Percentiles rank a stretch among this genome's conserved stretches.
These are phyloP conservation scores for Eumaeus atala DNA, from an alignment of 1,140 invertebrate species.

Conservation along the genomic window DNA sequence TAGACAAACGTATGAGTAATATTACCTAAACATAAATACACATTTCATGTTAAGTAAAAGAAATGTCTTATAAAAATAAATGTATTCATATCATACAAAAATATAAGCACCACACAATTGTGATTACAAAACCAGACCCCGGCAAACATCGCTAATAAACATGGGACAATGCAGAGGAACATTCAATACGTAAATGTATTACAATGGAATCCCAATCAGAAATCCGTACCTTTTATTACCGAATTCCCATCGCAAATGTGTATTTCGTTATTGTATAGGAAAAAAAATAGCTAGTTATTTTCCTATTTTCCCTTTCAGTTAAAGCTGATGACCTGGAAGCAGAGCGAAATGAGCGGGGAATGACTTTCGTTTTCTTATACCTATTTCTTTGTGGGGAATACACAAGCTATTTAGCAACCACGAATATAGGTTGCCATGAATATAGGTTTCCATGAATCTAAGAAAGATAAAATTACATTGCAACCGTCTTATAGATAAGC, in stretches of 20 bases:
- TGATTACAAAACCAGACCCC: too few relatives aligned
- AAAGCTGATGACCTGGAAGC: conserved; percentile 20
- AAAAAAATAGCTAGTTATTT: conserved; percentile 19
- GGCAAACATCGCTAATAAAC: conserved; percentile 10
- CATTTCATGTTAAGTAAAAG: too few relatives aligned
- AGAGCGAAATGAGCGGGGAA: conserved; percentile 16
- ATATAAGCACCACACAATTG: too few relatives aligned
- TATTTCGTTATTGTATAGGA: conserved; percentile 18
- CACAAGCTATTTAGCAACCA: not conserved
- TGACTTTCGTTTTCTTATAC: conserved; percentile 19
- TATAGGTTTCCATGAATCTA: too few relatives aligned
- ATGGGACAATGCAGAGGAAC: not conserved
- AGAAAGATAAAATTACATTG: too few relatives aligned
- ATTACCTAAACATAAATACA: too few relatives aligned
- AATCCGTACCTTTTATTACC: conserved; percentile 7
- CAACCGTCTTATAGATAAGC: too few relatives aligned
- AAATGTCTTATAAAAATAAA: too few relatives aligned
- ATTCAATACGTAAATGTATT: conserved; percentile 2
- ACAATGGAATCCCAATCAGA: not conserved
- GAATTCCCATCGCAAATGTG: conserved; percentile 14
- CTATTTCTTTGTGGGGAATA: conserved; percentile 16
- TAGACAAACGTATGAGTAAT: too few relatives aligned
- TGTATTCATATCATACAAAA: too few relatives aligned
- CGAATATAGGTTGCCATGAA: too few relatives aligned
- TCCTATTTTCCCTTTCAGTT: conserved; percentile 20